Conservation (phyloP, 2,888 invertebrate genomes). For the Sinodicranocentrus sp. region DNA sequence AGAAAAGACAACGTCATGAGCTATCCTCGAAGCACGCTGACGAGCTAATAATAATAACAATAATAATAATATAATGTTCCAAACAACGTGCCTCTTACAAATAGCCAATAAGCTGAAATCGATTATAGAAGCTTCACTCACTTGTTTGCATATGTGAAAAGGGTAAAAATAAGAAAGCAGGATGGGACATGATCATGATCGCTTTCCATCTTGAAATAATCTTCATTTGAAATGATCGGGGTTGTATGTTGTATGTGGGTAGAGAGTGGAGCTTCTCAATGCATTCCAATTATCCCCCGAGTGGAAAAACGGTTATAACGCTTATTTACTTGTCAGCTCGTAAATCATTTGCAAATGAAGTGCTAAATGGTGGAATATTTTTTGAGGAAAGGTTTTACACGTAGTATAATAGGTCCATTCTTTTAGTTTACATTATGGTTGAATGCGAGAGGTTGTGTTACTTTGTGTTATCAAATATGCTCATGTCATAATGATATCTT, state of each 20-base stretch:
- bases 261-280: slow-evolving; percentile 30
- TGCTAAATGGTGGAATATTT: slow-evolving; percentile 64
- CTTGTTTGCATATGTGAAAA: background rate
- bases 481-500: background rate
- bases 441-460: no score
- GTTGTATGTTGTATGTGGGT: background rate
- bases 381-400: slow-evolving; percentile 8
- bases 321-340: slow-evolving; percentile 58
- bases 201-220: background rate
- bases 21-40: no score
- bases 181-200: background rate
- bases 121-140: no score
- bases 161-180: background rate
- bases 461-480: slow-evolving; percentile 5
- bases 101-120: no score
- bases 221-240: slow-evolving; percentile 3
- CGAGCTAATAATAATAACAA: no score
- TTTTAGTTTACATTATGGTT: no score
- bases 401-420: no score
- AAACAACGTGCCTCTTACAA: no score
- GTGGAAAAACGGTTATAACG: no score
- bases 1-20: no score
- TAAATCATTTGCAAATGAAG: slow-evolving; percentile 63
- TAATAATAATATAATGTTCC: no score
- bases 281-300: slow-evolving; percentile 27